phyloP scores from a whole-genome alignment of 2,888 invertebrate species.

The Clepsis dumicolana region DNA sequence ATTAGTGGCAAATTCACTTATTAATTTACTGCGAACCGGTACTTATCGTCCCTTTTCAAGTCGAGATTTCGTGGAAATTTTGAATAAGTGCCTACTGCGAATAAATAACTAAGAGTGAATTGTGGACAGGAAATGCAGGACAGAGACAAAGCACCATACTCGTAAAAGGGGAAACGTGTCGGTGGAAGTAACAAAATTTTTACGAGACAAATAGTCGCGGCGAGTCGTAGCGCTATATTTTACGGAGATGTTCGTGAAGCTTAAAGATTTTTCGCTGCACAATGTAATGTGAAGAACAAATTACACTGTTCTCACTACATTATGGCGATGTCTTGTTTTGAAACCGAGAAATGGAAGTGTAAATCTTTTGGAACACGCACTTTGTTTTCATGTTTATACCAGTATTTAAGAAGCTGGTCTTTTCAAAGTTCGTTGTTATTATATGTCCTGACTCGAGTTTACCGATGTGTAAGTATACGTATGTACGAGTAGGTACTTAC shows the following conservation, averaged over 20 bases:
- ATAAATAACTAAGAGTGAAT: slow-evolving; percentile 24
- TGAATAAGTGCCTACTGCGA: slow-evolving; percentile 16
- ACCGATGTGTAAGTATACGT: neutral
- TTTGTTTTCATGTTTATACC: neutral
- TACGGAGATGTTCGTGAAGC: slow-evolving; percentile 26
- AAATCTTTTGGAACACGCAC: slow-evolving; percentile 4
- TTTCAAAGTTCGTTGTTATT: neutral
- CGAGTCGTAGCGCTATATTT: slow-evolving; percentile 35
- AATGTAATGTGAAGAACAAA: slow-evolving; percentile 34
- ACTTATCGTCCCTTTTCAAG: slow-evolving; percentile 1
- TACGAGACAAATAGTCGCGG: slow-evolving; percentile 41
- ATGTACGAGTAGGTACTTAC: no score
- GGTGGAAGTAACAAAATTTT: slow-evolving; percentile 40
- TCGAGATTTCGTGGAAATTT: slow-evolving; percentile 3
- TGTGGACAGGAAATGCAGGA: slow-evolving; percentile 40
- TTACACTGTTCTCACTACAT: slow-evolving; percentile 4
- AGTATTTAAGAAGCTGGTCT: neutral
- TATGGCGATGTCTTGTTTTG: slow-evolving; percentile 13
- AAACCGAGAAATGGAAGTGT: slow-evolving; percentile 10
- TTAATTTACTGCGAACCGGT: slow-evolving; percentile 27
- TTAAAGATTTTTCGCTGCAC: slow-evolving; percentile 36
- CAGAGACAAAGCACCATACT: slow-evolving; percentile 40
- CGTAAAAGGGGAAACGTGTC: slow-evolving; percentile 43
- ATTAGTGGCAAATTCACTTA: slow-evolving; percentile 35
- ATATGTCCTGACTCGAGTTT: neutral